Conservation (phyloP, 2,888 invertebrate species). For the Drosophila borealis region DNA sequence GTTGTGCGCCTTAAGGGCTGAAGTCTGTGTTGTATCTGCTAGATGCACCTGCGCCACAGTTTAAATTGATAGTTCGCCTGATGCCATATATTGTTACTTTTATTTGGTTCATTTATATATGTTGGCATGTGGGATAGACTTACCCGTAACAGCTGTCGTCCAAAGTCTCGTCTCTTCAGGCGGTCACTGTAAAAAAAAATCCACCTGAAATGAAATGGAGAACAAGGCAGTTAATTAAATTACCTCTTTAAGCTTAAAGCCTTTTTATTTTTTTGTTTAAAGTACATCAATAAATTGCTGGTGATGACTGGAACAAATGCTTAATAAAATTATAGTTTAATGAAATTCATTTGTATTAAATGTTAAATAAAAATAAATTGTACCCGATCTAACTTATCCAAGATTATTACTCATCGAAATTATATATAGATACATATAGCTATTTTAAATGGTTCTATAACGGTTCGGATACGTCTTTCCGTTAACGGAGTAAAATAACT, state of each 20-base stretch:
- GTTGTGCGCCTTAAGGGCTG: constrained; percentile 13
- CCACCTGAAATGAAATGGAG: constrained; percentile 52
- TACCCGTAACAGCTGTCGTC: constrained; percentile 65
- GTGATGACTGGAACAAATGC: no score
- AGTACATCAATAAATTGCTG: no score
- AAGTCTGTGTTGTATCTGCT: constrained; percentile 8
- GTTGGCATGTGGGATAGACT: constrained; percentile 30
- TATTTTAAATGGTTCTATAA: no score
- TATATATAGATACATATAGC: no score
- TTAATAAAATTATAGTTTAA: no score
- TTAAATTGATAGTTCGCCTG: constrained; percentile 67
- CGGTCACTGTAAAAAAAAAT: constrained; percentile 41
- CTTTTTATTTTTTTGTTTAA: neutral
- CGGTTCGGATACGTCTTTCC: no score
- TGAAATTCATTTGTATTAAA: no score
- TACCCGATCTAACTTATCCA: no score
- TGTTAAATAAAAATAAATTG: no score
- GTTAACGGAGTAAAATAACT: no score
- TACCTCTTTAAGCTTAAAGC: neutral
- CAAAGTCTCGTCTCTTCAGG: constrained; percentile 33
- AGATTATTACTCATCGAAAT: no score
- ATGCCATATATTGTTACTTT: constrained; percentile 52
- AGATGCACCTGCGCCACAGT: constrained; percentile 68
- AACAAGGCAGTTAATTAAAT: constrained; percentile 32
- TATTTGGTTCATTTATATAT: constrained; percentile 24